These are phyloP conservation scores for Acrobasis repandana DNA, from an alignment of 2,888 invertebrate species.

Conservation along the genomic window DNA sequence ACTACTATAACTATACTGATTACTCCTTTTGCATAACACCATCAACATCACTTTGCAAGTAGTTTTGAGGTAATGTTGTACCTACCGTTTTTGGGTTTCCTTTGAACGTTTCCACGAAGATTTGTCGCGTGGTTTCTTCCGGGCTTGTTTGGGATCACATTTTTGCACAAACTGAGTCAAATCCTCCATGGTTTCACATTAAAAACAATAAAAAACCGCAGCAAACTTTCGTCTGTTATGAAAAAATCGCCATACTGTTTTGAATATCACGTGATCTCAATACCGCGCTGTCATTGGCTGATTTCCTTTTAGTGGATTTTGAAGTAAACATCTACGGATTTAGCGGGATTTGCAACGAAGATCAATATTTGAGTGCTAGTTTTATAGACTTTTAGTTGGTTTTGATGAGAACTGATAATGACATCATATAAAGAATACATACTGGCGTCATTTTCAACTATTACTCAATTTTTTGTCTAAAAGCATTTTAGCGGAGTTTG, in stretches of 20 bases:
- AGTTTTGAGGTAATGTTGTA: slow-evolving; percentile 4
- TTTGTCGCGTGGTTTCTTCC: slow-evolving; percentile 6
- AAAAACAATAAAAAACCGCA: slow-evolving; percentile 9
- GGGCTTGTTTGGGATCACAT: slow-evolving; percentile 15
- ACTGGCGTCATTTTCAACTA: no score
- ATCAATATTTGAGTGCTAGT: slow-evolving; percentile 1
- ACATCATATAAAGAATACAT: slow-evolving; percentile 1
- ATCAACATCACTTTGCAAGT: slow-evolving; percentile 4
- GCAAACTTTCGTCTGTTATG: neutral
- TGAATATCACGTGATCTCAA: slow-evolving; percentile 12
- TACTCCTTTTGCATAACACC: no score
- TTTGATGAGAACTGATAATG: slow-evolving; percentile 9
- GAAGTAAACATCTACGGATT: slow-evolving; percentile 5
- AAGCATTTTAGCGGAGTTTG: no score
- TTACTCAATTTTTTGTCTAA: no score
- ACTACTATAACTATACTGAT: neutral
- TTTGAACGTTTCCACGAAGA: slow-evolving; percentile 11
- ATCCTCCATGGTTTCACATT: slow-evolving; percentile 8
- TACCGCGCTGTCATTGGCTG: slow-evolving; percentile 14
- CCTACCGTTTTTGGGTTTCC: slow-evolving; percentile 7
- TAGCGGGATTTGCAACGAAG: slow-evolving; percentile 18
- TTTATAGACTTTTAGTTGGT: slow-evolving; percentile 12
- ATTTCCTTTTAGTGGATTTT: slow-evolving; percentile 14
- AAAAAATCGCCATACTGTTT: slow-evolving; percentile 12
- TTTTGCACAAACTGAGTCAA: neutral